Evolutionary conservation across 64 coral and sea anemone species (phyloP), one percentile per base, ranked within the genome.

Genomic region (Porites australiensis): DNA sequence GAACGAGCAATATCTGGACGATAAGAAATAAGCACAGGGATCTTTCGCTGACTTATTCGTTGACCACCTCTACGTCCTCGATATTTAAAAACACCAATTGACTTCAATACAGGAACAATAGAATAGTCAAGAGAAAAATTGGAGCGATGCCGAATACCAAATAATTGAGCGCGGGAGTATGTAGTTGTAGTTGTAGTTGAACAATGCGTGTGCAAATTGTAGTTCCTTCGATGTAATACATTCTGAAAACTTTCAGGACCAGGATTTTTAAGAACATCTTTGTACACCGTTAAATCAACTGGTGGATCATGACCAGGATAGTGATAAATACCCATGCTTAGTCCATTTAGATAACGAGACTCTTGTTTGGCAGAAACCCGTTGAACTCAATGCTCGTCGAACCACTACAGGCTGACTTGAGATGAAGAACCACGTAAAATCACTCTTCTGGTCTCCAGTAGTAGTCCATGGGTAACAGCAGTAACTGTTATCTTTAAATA

Each of bases 1-100:
- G 8, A 44, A 54, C 54, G 71, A 55, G 84, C 27, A 88, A 75
- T 75, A 88, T 88, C 75, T 22, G 45, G 27, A 37, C 86, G 14
- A 37, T 88, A 75, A n/a, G 86, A 88, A 75, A 74, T 88, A 53
- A 68, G 46, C 74, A 88, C 70, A 12, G 70, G 50, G 74, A 88
- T 88, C 4, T 88, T 88, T 67, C n/a, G n/a, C n/a, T n/a, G n/a
- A n/a, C n/a, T n/a, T n/a, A n/a, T n/a, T n/a, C n/a, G n/a, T n/a
- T n/a, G n/a, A n/a, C n/a, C n/a, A n/a, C n/a, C n/a, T n/a, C n/a
- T n/a, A n/a, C n/a, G n/a, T n/a, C n/a, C n/a, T n/a, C n/a, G n/a
- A n/a, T n/a, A n/a, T n/a, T n/a, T n/a, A n/a, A n/a, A n/a, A n/a
- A n/a, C n/a, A n/a, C n/a, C n/a, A n/a, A n/a, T n/a, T n/a, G n/a